A percentile compares a stretch with the other conserved stretches of the same genome.
phyloP scores from a whole-genome alignment of 2,797 vertebrate genomes.

The Malurus splendens region DNA sequence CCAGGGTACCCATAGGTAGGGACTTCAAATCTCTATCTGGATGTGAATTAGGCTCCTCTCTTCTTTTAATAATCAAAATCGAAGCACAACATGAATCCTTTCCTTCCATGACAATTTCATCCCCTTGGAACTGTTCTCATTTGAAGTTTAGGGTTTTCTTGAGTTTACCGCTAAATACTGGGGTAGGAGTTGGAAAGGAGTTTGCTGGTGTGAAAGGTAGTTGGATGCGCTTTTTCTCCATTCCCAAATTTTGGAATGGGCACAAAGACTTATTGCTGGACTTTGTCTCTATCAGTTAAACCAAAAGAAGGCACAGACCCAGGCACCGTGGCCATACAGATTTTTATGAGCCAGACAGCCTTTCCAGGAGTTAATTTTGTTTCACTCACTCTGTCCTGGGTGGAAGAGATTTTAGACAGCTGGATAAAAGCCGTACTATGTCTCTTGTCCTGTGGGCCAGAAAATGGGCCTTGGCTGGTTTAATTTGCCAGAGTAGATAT shows the following conservation, averaged over 20 bases:
- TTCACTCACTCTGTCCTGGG: neutral
- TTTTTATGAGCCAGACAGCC: neutral
- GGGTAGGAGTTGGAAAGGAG: neutral
- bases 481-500: conserved; percentile 32
- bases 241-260: neutral
- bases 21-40: neutral
- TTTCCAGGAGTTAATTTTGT: neutral
- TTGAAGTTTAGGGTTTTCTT: neutral
- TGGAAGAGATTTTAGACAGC: neutral
- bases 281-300: neutral
- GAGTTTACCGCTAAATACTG: neutral
- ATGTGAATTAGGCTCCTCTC: neutral
- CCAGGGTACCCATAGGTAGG: neutral
- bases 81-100: neutral
- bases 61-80: neutral
- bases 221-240: neutral
- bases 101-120: neutral
- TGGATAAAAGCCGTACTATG: neutral
- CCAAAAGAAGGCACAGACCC: neutral
- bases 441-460: neutral
- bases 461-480: conserved; percentile 24
- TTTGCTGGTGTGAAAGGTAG: neutral
- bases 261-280: neutral
- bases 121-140: neutral
- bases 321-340: neutral